These are phyloP conservation scores for Lacanobia oleracea DNA, from an alignment of 2,888 invertebrate genomes.

Conservation along the genomic window DNA sequence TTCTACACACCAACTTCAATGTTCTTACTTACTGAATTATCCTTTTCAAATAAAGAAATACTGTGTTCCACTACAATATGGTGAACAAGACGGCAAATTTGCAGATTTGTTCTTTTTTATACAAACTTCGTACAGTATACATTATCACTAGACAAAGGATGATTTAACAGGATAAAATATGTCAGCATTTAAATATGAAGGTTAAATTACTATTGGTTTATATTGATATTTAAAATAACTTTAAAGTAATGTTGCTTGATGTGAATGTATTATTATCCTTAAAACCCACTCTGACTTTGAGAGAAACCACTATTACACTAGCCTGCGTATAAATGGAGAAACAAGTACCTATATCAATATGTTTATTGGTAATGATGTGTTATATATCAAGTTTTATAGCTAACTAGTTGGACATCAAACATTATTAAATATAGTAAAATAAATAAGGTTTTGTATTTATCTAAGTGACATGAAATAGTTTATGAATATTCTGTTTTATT, in stretches of 20 bases:
- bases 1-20: slow-evolving; percentile 12
- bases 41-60: neutral
- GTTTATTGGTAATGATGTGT: slow-evolving; percentile 17
- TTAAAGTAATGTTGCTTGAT: neutral
- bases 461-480: slow-evolving; percentile 33
- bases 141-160: neutral
- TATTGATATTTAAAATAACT: slow-evolving; percentile 9
- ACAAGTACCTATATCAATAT: slow-evolving; percentile 39
- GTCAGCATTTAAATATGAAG: neutral
- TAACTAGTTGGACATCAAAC: slow-evolving; percentile 30
- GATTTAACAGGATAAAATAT: neutral
- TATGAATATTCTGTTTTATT: slow-evolving; percentile 39
- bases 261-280: slow-evolving; percentile 6
- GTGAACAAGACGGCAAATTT: neutral
- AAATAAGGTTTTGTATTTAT: slow-evolving; percentile 25
- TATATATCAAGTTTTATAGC: slow-evolving; percentile 32
- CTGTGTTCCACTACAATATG: neutral
- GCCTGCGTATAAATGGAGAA: slow-evolving; percentile 16
- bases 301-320: slow-evolving; percentile 21
- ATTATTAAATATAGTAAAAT: slow-evolving; percentile 11
- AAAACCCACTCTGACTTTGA: neutral
- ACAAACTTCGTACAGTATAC: neutral
- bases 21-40: neutral
- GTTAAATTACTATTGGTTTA: neutral
- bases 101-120: neutral